These are phyloP conservation scores for Tetramorium parvispinum DNA, from an alignment of 1,140 invertebrate genomes.

Conservation along the genomic window DNA sequence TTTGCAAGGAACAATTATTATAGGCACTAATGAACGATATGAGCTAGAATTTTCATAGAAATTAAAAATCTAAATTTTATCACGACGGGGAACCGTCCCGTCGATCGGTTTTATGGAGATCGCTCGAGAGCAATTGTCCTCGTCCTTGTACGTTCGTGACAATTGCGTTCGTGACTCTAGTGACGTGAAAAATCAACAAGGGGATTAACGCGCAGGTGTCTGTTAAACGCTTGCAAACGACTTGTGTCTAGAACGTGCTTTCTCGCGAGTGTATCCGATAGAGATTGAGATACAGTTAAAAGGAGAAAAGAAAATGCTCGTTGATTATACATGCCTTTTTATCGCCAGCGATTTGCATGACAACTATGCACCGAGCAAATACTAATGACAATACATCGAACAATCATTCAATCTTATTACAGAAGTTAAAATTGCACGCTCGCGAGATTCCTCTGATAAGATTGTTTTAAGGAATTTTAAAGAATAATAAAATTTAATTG, in stretches of 20 bases:
- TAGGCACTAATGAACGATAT: not conserved
- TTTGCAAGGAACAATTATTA: not conserved
- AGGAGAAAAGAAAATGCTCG: not conserved
- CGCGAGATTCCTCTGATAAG: not conserved
- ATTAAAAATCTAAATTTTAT: not conserved
- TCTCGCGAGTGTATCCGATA: not conserved
- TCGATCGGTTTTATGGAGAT: not conserved
- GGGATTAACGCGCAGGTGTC: not conserved
- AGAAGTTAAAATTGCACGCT: not conserved
- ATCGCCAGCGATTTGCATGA: not conserved
- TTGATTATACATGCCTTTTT: not conserved
- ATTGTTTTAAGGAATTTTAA: no score
- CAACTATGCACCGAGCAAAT: not conserved
- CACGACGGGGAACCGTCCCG: not conserved
- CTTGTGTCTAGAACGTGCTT: not conserved
- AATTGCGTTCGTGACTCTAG: not conserved
- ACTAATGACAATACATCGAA: not conserved
- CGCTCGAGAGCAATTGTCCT: not conserved
- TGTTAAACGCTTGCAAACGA: not conserved
- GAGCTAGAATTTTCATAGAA: not conserved
- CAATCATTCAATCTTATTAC: not conserved
- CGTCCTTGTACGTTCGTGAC: not conserved
- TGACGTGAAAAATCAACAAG: slow-evolving; percentile 6
- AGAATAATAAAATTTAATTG: not conserved
- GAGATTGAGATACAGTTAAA: not conserved